phyloP scores from a whole-genome alignment of 2,113 vertebrate species.

The Brachyistius frenatus region DNA sequence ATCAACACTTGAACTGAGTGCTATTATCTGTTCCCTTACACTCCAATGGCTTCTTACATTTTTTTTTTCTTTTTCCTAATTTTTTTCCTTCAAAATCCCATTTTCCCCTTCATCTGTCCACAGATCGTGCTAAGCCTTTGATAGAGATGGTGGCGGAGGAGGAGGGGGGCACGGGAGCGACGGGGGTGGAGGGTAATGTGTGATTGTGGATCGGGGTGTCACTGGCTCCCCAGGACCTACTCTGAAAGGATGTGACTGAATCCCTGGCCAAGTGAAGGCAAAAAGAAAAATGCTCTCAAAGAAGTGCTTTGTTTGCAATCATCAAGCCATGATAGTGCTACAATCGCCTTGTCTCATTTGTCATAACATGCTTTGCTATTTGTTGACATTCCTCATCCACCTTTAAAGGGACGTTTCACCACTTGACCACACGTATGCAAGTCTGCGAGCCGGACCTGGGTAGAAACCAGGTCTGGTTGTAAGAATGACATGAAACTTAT shows the following conservation, averaged over 20 bases:
- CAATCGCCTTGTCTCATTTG: conserved; percentile 69
- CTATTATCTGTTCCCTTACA: conserved; percentile 57
- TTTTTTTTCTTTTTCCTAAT: conserved; percentile 21
- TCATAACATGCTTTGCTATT: conserved; percentile 67
- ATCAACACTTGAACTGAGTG: conserved; percentile 51
- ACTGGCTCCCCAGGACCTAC: conserved; percentile 54
- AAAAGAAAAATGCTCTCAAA: conserved; percentile 63
- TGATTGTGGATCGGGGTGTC: conserved; percentile 58
- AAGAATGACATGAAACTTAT: no score
- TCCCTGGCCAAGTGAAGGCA: conserved; percentile 51
- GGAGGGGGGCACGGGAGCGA: conserved; percentile 32
- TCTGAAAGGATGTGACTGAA: conserved; percentile 69
- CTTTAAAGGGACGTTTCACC: conserved; percentile 46
- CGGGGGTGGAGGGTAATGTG: conserved; percentile 43
- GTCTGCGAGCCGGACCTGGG: conserved; percentile 25
- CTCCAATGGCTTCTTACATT: conserved; percentile 46
- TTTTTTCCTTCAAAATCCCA: conserved; percentile 57
- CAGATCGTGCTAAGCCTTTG: conserved; percentile 75
- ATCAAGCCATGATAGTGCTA: conserved; percentile 60
- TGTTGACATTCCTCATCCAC: conserved; percentile 56
- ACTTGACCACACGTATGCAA: conserved; percentile 32
- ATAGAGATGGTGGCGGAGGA: conserved; percentile 54
- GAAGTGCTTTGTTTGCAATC: conserved; percentile 70
- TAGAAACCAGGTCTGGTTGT: no score
- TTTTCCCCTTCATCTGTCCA: conserved; percentile 67